Evolutionary conservation across 2,113 vertebrate genomes (phyloP).

Genomic region (Amblyopsis rosae): DNA sequence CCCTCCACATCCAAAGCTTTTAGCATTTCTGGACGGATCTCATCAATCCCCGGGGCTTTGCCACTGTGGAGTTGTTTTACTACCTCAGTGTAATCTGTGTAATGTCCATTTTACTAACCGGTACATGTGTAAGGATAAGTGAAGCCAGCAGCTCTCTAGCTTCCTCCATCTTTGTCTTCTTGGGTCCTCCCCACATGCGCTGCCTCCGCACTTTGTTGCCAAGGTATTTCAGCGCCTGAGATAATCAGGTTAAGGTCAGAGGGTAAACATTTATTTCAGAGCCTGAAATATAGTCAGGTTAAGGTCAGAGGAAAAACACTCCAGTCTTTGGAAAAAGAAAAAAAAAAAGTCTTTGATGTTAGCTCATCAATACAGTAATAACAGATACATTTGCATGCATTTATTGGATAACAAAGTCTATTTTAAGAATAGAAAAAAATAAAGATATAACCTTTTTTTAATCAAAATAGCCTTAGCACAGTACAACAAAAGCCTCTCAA

Average conservation of each 20-base stretch:
- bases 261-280: conserved; percentile 75
- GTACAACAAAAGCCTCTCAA: too few relatives aligned
- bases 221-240: conserved; percentile 91
- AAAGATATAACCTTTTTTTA: too few relatives aligned
- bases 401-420: too few relatives aligned
- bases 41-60: too few relatives aligned
- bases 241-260: neutral
- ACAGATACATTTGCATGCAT: neutral
- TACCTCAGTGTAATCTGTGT: too few relatives aligned
- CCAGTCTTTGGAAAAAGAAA: too few relatives aligned
- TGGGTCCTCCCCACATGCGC: conserved; percentile 97
- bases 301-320: neutral
- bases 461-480: neutral
- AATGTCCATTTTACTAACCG: conserved; percentile 63
- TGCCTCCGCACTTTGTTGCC: conserved; percentile 97
- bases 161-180: conserved; percentile 98
- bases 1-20: too few relatives aligned
- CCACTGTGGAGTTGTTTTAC: too few relatives aligned
- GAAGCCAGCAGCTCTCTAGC: conserved; percentile 94
- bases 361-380: neutral
- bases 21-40: too few relatives aligned
- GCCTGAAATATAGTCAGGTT: conserved; percentile 77
- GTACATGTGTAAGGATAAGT: conserved; percentile 93
- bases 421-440: too few relatives aligned
- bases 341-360: too few relatives aligned